phyloP scores from a whole-genome alignment of 2,113 vertebrate genomes.

The rabbit (Oryctolagus cuniculus) region mOryCun1.1 NC_091432.1:68509001-68509500 shows the following conservation, averaged over 20 bases:
- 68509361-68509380: slow-evolving; percentile 28
- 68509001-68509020: slow-evolving; percentile 16
- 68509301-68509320: slow-evolving; percentile 34
- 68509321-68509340: slow-evolving; percentile 39
- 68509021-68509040: background rate
- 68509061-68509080: background rate
- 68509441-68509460: slow-evolving; percentile 56
- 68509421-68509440: slow-evolving; percentile 49
- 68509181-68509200: slow-evolving; percentile 55
- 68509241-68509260: slow-evolving; percentile 44
- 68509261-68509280: slow-evolving; percentile 47
- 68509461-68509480: slow-evolving; percentile 6
- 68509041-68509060: background rate
- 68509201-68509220: background rate
- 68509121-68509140: background rate
- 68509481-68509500: slow-evolving; percentile 34
- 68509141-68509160: slow-evolving; percentile 46
- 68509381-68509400: slow-evolving; percentile 43
- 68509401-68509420: background rate
- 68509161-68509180: slow-evolving; percentile 30
- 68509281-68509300: slow-evolving; percentile 38
- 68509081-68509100: background rate
- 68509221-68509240: slow-evolving; percentile 40
- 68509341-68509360: slow-evolving; percentile 61
- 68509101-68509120: slow-evolving; percentile 44